A percentile compares a stretch with the other conserved stretches of the same genome.
These are phyloP conservation scores for Chloropsis cyanopogon DNA, from an alignment of 2,113 vertebrate species.

Conservation along the genomic window DNA sequence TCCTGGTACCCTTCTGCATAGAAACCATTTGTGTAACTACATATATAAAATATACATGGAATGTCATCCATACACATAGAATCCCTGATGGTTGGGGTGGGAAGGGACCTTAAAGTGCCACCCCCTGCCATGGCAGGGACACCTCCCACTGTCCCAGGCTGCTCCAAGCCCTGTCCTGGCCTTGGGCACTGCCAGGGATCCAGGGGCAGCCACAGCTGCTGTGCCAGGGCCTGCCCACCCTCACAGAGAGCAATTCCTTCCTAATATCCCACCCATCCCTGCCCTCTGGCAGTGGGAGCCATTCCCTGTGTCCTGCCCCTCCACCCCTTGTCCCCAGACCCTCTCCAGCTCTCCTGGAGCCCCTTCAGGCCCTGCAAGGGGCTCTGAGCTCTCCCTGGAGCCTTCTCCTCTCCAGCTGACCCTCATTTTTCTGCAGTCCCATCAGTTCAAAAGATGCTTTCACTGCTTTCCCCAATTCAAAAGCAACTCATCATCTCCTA, in stretches of 20 bases:
- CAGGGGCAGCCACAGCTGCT: neutral
- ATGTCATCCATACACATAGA: fast-evolving
- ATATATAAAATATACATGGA: fast-evolving
- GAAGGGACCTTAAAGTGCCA: neutral
- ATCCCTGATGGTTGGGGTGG: neutral
- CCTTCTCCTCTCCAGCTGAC: neutral
- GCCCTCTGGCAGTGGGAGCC: neutral
- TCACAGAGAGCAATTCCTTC: fast-evolving
- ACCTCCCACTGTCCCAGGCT: fast-evolving
- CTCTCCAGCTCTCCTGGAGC: neutral
- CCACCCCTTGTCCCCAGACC: neutral
- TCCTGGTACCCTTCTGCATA: neutral
- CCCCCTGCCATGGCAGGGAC: neutral
- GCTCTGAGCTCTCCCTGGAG: neutral
- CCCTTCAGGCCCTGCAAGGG: fast-evolving
- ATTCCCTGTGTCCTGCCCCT: neutral
- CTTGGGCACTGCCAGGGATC: neutral
- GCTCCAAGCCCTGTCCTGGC: fast-evolving
- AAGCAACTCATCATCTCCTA: neutral
- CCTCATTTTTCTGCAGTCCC: neutral
- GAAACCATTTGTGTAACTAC: neutral
- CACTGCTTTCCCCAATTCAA: neutral
- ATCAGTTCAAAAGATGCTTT: neutral
- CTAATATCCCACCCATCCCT: fast-evolving
- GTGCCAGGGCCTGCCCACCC: neutral